Evolutionary conservation across 2,113 vertebrate genomes (phyloP).

Genomic region (Clarias batrachus): DNA sequence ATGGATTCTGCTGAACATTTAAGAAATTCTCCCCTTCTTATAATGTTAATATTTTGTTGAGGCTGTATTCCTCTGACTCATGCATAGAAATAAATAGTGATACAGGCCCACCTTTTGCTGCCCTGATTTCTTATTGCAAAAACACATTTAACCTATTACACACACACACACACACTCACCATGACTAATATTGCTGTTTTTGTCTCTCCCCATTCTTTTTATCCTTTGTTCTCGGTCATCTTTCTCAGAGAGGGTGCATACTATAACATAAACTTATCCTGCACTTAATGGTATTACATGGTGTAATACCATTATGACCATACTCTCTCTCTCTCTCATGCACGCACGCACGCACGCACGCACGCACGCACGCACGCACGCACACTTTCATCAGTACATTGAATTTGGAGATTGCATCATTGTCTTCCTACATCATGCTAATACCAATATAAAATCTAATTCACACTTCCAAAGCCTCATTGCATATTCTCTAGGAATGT

Average conservation of each 20-base stretch:
- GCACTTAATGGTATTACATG: slow-evolving; percentile 12
- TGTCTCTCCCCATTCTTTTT: not conserved
- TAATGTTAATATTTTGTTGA: not conserved
- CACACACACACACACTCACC: not conserved
- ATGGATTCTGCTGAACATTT: not conserved
- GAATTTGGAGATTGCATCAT: not conserved
- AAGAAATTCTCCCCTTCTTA: not conserved
- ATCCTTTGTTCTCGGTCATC: not conserved
- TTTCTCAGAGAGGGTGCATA: not conserved
- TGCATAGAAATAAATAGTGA: not conserved
- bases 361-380: too few species aligned
- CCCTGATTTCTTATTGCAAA: not conserved
- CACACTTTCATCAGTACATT: not conserved
- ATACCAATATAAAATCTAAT: not conserved
- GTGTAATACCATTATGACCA: not conserved
- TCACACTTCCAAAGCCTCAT: not conserved
- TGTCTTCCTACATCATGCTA: not conserved
- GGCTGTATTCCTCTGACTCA: not conserved
- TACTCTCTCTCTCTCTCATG: too few species aligned
- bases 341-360: too few species aligned
- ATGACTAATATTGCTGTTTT: not conserved
- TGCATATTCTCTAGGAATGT: not conserved
- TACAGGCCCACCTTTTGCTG: not conserved
- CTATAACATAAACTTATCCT: not conserved
- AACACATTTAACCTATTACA: not conserved